These are phyloP conservation scores for Nudaria mundana DNA, from an alignment of 2,888 invertebrate genomes.

Conservation along the genomic window DNA sequence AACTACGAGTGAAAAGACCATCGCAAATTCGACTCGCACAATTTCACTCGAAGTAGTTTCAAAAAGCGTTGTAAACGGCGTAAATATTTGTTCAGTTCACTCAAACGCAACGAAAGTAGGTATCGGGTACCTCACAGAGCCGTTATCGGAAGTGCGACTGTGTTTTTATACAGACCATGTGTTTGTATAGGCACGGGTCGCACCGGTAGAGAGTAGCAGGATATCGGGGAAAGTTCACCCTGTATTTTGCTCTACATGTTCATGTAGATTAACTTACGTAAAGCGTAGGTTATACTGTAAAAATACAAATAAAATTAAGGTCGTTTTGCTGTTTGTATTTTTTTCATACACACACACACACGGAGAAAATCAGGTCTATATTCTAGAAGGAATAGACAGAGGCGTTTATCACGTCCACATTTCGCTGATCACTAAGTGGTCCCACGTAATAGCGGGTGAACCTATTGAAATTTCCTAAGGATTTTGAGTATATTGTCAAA, in stretches of 20 bases:
- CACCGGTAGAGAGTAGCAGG: conserved; percentile 10
- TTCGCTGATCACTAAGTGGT: no score
- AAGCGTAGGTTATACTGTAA: no score
- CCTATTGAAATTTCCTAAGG: no score
- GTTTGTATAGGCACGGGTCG: conserved; percentile 25
- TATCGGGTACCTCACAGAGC: conserved; percentile 26
- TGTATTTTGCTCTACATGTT: not conserved
- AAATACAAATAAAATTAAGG: no score
- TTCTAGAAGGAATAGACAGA: no score
- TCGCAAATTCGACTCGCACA: conserved; percentile 34
- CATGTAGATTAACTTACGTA: not conserved
- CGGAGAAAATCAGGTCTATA: no score
- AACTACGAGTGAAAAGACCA: conserved; percentile 39
- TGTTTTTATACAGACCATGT: conserved; percentile 29
- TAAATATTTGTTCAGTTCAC: conserved; percentile 47
- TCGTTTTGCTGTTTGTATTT: no score
- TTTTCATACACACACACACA: no score
- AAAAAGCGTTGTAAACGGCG: conserved; percentile 41
- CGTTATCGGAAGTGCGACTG: conserved; percentile 35
- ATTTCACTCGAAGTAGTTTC: conserved; percentile 53
- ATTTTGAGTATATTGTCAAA: no score
- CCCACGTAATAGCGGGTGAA: no score
- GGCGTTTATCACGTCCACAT: no score
- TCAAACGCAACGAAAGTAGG: conserved; percentile 39
- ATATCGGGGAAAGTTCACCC: conserved; percentile 11